Evolutionary conservation across 2,113 vertebrate genomes (phyloP).

Genomic region (Nycticryphes semicollaris): DNA sequence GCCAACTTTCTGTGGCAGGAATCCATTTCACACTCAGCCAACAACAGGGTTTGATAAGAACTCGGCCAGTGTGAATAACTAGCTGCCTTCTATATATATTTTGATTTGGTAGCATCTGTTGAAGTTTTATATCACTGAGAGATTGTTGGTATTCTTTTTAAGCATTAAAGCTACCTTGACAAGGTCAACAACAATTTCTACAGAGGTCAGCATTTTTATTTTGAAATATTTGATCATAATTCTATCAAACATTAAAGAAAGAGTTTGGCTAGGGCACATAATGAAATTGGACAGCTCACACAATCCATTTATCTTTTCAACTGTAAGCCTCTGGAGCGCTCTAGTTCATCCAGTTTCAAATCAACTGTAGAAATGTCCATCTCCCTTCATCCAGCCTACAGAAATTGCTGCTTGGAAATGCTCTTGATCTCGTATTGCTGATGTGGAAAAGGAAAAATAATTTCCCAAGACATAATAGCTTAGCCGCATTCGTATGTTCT

Average conservation of each 20-base stretch:
- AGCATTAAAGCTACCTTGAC: slow-evolving; percentile 49
- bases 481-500: slow-evolving; percentile 1
- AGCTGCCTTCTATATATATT: slow-evolving; percentile 46
- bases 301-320: slow-evolving; percentile 57
- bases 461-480: slow-evolving; percentile 10
- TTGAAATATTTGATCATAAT: slow-evolving; percentile 66
- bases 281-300: slow-evolving; percentile 64
- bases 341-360: slow-evolving; percentile 58
- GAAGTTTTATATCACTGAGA: slow-evolving; percentile 44
- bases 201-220: slow-evolving; percentile 60
- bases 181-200: slow-evolving; percentile 64
- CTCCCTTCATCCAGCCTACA: slow-evolving; percentile 22
- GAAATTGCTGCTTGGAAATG: slow-evolving; percentile 50
- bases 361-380: slow-evolving; percentile 62
- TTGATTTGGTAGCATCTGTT: slow-evolving; percentile 40
- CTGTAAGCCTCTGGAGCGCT: slow-evolving; percentile 46
- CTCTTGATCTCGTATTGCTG: slow-evolving; percentile 26
- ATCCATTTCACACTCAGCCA: slow-evolving; percentile 59
- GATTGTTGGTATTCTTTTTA: slow-evolving; percentile 39
- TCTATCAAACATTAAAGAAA: slow-evolving; percentile 62
- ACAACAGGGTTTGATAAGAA: slow-evolving; percentile 37
- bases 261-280: slow-evolving; percentile 45
- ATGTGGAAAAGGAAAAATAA: slow-evolving; percentile 48
- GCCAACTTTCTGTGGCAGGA: slow-evolving; percentile 52
- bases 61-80: slow-evolving; percentile 21